Conservation (phyloP, 2,113 vertebrate species). For the Coracopsis vasa region DNA sequence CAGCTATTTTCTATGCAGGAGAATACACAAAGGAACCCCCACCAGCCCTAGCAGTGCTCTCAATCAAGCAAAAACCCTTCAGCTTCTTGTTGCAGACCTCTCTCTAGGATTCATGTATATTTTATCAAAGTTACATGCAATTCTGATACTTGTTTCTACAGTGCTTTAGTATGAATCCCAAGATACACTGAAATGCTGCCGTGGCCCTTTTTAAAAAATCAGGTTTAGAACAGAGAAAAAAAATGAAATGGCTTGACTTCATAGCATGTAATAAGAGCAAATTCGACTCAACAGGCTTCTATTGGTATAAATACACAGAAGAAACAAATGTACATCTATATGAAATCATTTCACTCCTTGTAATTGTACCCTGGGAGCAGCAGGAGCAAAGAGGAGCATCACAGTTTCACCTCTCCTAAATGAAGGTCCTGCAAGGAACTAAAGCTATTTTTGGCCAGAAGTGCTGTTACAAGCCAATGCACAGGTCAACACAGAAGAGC, state of each 20-base stretch:
- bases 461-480: neutral
- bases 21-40: slow-evolving; percentile 31
- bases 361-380: slow-evolving; percentile 6
- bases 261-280: slow-evolving; percentile 13
- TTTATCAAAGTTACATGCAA: slow-evolving; percentile 60
- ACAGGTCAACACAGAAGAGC: neutral
- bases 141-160: slow-evolving; percentile 51
- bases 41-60: slow-evolving; percentile 7
- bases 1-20: slow-evolving; percentile 5
- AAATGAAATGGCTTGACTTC: slow-evolving; percentile 11
- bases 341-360: neutral
- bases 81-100: slow-evolving; percentile 33
- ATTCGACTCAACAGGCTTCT: slow-evolving; percentile 12
- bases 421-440: neutral
- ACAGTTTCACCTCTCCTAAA: slow-evolving; percentile 2
- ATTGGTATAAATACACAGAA: slow-evolving; percentile 14
- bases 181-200: slow-evolving; percentile 6
- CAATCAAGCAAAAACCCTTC: slow-evolving; percentile 45
- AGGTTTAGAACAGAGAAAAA: neutral
- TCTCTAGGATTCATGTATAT: slow-evolving; percentile 58
- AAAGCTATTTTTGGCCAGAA: slow-evolving; percentile 17
- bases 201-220: neutral
- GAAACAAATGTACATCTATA: neutral
- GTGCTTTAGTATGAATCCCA: slow-evolving; percentile 42
- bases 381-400: slow-evolving; percentile 6